These are phyloP conservation scores for Macrochelys suwanniensis DNA, from an alignment of 2,797 vertebrate genomes.

Conservation along the genomic window DNA sequence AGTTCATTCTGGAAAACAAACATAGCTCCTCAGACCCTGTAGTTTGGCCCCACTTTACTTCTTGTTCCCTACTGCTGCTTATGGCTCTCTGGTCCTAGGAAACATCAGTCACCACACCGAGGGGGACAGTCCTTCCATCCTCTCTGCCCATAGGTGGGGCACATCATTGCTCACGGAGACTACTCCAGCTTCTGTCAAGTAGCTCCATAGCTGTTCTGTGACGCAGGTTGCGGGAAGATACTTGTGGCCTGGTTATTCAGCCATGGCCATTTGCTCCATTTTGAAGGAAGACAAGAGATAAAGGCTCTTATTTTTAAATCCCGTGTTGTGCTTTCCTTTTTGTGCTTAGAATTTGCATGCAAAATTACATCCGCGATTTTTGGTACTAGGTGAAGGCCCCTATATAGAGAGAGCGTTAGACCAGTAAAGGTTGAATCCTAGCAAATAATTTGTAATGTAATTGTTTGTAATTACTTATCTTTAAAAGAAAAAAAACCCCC, in stretches of 20 bases:
- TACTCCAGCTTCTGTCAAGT: background rate
- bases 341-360: background rate
- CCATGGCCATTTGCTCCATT: background rate
- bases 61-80: background rate
- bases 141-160: rapidly evolving
- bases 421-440: background rate
- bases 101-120: rapidly evolving
- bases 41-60: background rate
- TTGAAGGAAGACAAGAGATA: background rate
- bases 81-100: background rate
- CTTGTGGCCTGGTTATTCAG: background rate
- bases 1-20: background rate
- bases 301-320: rapidly evolving
- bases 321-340: background rate
- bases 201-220: background rate
- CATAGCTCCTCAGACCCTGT: background rate
- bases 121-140: background rate
- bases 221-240: background rate
- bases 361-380: background rate
- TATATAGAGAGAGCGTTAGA: background rate
- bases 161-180: background rate
- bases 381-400: background rate
- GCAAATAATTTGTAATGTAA: background rate
- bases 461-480: background rate
- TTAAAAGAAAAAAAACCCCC: background rate